Evolutionary conservation across 2,113 vertebrate genomes (phyloP).

Genomic region (Gasterosteus aculeatus): DNA sequence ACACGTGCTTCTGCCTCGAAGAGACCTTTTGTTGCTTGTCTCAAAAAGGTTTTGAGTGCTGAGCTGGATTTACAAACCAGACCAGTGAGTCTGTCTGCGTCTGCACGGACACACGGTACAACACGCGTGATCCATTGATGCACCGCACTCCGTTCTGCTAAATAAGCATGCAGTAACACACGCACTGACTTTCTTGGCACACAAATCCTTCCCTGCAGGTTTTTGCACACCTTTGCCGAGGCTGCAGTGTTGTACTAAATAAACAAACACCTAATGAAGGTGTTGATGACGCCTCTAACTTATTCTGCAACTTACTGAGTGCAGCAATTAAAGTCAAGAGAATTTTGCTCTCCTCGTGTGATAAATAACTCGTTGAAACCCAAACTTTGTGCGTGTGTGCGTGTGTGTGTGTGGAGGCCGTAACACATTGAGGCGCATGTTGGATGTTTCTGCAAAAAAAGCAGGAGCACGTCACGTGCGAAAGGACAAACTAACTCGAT

Average conservation of each 20-base stretch:
- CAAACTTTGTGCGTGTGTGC: not conserved
- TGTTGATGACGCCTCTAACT: not conserved
- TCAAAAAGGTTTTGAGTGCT: not conserved
- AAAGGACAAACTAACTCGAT: not conserved
- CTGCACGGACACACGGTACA: not conserved
- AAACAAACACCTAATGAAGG: not conserved
- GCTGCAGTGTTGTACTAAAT: not conserved
- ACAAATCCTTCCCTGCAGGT: not conserved
- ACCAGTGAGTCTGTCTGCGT: not conserved
- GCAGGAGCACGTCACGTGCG: not conserved
- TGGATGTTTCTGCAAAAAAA: not conserved
- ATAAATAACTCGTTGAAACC: slow-evolving; percentile 10
- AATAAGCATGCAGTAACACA: not conserved
- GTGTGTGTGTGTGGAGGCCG: not conserved
- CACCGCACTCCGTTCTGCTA: not conserved
- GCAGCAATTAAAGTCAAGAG: not conserved
- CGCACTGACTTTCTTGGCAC: not conserved
- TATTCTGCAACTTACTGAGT: not conserved
- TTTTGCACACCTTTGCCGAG: not conserved
- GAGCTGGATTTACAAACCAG: not conserved
- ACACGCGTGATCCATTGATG: not conserved
- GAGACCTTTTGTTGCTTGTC: not conserved
- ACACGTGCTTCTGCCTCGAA: not conserved
- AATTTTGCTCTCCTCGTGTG: not conserved
- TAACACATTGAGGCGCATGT: not conserved